Base-by-base conservation (phyloP, 2,888 invertebrate species). In the Crocallis elinguaria region DNA sequence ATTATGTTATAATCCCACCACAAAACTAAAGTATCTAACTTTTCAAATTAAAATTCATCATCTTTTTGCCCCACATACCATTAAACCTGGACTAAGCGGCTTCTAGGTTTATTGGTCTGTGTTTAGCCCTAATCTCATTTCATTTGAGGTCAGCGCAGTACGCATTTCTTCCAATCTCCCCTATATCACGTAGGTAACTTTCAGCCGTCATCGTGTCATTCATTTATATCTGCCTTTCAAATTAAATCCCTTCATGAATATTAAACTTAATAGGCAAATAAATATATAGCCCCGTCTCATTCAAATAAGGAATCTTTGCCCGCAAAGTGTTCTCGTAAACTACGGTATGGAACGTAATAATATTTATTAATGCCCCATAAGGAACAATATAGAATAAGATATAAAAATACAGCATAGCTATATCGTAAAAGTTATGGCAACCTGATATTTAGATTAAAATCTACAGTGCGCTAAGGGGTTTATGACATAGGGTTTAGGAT, bases 361-460 rank as follows among this genome's bases (percentile, higher is more conserved):
- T 60, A 55, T 78, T 78, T 71, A 75, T 54, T 69, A 54, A 69
- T 55, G 48, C 29, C 61, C 57, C 66, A 66, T 73, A 73, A 68
- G 69, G 68, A 64, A 60, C 63, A 67, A 71, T 73, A 71, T 77
- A 74, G 79, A 83, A 80, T 77, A 71, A 75, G 78, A 77, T 75
- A 77, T 80, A 60, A 74, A 73, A 73, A 75, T 69, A 49, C 29
- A 30, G 35, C 21, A 43, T 42, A 42, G 33, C 16, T 17, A 23
- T 3, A 42, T 48, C 46, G 42, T 53, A 48, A 53, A 53, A 9
- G 46, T 46, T 36, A 41, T 37, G 19, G 36, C 36, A 53, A 13
- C 23, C 45, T 9, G 46, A 37, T 53, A 48, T 37, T 53, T 53
- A 38, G 42, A 46, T 53, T 42, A 53, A 48, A 46, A 32, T 36